phyloP scores from a whole-genome alignment of 2,113 vertebrate species.

The Progne subis region DNA sequence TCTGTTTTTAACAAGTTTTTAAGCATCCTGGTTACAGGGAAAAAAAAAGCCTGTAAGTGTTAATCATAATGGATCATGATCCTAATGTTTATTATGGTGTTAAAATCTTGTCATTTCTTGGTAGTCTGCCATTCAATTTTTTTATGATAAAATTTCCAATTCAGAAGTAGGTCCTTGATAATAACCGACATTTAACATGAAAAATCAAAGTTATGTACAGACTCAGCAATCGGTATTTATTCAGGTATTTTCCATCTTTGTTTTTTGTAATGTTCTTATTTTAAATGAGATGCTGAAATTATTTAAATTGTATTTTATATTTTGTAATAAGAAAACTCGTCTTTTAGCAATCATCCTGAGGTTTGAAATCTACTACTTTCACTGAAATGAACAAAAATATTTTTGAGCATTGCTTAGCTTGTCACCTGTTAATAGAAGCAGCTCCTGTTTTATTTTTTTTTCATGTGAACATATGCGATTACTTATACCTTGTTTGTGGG shows the following conservation, averaged over 20 bases:
- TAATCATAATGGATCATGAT: background rate
- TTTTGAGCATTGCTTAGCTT: background rate
- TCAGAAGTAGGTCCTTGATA: background rate
- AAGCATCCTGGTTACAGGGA: background rate
- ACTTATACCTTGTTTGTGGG: background rate
- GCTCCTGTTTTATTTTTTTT: background rate
- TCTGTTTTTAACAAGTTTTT: slow-evolving; percentile 15
- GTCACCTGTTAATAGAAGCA: background rate
- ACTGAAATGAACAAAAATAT: background rate
- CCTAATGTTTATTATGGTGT: slow-evolving; percentile 11
- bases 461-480: background rate
- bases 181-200: background rate
- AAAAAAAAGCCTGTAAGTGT: background rate
- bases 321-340: background rate
- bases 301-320: background rate
- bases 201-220: background rate
- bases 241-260: background rate
- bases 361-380: background rate
- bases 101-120: slow-evolving; percentile 18
- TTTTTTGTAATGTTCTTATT: background rate
- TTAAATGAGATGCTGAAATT: background rate
- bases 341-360: fast-evolving
- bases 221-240: background rate
- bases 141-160: background rate
- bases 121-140: background rate